A percentile compares a stretch with the other conserved stretches of the same genome.
phyloP scores from a whole-genome alignment of 2,888 invertebrate species.

The Portevinia maculata region DNA sequence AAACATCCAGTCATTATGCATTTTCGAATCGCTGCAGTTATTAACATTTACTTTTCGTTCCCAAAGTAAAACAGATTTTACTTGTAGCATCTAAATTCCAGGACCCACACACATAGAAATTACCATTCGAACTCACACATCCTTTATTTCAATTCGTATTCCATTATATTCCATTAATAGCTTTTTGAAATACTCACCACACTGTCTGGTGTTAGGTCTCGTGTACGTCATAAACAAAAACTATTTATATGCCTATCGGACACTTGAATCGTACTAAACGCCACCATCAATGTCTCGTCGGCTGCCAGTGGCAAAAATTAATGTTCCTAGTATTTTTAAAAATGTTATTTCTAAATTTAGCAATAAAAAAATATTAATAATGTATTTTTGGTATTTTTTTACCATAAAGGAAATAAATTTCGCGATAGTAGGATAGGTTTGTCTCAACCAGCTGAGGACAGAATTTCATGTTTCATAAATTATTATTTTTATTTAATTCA shows the following conservation, averaged over 20 bases:
- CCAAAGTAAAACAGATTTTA: no score
- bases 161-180: conserved; percentile 19
- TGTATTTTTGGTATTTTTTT: conserved; percentile 14
- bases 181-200: conserved; percentile 8
- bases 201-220: conserved; percentile 23
- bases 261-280: conserved; percentile 38
- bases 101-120: neutral
- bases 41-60: no score
- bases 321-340: conserved; percentile 46
- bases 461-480: conserved; percentile 9
- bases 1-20: no score
- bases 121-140: neutral
- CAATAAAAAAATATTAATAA: conserved; percentile 33
- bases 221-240: conserved; percentile 20
- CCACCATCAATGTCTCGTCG: conserved; percentile 6
- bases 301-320: conserved; percentile 29
- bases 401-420: conserved; percentile 13
- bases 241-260: conserved; percentile 58
- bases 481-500: neutral
- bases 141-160: neutral
- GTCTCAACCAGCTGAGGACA: neutral
- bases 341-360: conserved; percentile 56
- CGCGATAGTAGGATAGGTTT: neutral
- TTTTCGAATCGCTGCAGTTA: no score
- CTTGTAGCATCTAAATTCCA: neutral